Percentiles rank a stretch among this genome's conserved stretches.
Evolutionary conservation across 2,113 vertebrate species (phyloP).

Genomic region (Clarias magur): DNA sequence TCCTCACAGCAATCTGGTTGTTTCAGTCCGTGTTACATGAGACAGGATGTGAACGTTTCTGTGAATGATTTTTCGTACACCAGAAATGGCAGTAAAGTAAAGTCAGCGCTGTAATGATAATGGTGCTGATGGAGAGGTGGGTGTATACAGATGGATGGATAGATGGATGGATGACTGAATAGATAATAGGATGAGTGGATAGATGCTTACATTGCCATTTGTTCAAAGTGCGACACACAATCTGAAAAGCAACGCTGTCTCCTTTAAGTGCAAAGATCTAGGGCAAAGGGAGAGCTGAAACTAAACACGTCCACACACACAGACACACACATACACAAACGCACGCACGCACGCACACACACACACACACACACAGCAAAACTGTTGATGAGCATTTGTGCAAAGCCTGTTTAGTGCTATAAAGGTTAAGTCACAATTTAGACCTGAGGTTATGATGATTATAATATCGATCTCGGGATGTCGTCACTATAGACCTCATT

Average conservation of each 20-base stretch:
- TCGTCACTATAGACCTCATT: too few relatives aligned
- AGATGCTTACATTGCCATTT: neutral
- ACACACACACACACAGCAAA: neutral
- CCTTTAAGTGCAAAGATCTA: neutral
- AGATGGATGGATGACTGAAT: neutral
- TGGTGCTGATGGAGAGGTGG: neutral
- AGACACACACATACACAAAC: neutral
- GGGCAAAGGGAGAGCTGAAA: neutral
- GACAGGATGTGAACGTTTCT: neutral
- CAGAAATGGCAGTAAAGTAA: too few relatives aligned
- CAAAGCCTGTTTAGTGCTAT: neutral
- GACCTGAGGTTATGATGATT: neutral
- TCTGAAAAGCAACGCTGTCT: neutral
- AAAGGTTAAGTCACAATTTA: neutral
- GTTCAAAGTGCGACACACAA: neutral
- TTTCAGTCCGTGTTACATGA: neutral
- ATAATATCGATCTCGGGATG: neutral
- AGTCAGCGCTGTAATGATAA: neutral
- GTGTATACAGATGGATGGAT: neutral
- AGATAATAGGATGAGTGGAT: neutral
- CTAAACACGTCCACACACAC: neutral
- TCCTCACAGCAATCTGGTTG: neutral
- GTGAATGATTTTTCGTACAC: neutral
- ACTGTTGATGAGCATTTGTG: neutral
- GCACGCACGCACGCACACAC: neutral